These are phyloP conservation scores for Hydrotaea diabolus DNA, from an alignment of 2,888 invertebrate genomes.

Conservation along the genomic window DNA sequence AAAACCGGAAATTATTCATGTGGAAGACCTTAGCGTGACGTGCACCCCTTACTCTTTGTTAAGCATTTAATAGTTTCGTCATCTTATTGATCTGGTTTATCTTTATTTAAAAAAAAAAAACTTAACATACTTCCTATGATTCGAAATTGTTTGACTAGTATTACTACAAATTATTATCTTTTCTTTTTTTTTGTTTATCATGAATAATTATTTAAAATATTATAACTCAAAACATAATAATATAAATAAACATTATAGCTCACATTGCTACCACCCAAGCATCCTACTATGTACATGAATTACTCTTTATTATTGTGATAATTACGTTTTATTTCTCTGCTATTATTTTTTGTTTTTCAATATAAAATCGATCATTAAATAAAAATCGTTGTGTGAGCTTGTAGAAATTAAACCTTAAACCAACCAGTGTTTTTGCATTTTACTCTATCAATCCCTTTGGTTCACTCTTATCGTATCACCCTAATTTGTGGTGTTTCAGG, in stretches of 20 bases:
- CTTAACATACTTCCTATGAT: slow-evolving; percentile 19
- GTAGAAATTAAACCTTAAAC: slow-evolving; percentile 11
- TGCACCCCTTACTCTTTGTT: slow-evolving; percentile 32
- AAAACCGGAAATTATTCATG: not conserved
- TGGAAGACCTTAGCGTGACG: not conserved
- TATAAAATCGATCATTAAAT: slow-evolving; percentile 1
- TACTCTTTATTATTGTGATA: slow-evolving; percentile 47
- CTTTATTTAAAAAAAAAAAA: not conserved
- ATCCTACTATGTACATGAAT: slow-evolving; percentile 20
- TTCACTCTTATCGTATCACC: not conserved
- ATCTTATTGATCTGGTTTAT: slow-evolving; percentile 31
- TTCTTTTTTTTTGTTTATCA: slow-evolving; percentile 34
- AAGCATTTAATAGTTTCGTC: slow-evolving; percentile 45
- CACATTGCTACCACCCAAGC: slow-evolving; percentile 18
- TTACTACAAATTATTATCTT: slow-evolving; percentile 40
- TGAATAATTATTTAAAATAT: slow-evolving; percentile 30
- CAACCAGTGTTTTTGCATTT: not conserved
- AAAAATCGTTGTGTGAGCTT: not conserved
- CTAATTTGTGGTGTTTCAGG: not conserved
- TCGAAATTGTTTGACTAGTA: slow-evolving; percentile 51
- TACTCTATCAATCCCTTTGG: not conserved
- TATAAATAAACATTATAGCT: slow-evolving; percentile 20
- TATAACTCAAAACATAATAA: slow-evolving; percentile 29
- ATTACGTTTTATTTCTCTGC: slow-evolving; percentile 21
- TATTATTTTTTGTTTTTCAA: not conserved